A percentile compares a stretch with the other conserved stretches of the same genome.
Evolutionary conservation across 2,113 vertebrate species (phyloP).

Genomic region (Spea bombifrons): DNA sequence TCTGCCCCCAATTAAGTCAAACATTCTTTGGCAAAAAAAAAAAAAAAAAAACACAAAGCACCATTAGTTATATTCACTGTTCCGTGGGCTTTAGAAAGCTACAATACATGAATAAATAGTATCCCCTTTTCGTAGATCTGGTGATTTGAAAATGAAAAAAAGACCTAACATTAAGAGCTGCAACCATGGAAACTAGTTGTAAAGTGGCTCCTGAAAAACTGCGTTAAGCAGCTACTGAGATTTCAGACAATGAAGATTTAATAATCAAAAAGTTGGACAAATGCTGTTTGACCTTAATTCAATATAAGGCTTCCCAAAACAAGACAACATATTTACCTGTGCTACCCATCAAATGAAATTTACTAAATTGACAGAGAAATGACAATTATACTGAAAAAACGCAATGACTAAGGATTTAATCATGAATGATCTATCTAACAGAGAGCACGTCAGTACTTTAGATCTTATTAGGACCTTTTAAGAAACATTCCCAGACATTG

Average conservation of each 20-base stretch:
- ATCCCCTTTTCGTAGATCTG: neutral
- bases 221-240: slow-evolving; percentile 20
- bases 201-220: slow-evolving; percentile 32
- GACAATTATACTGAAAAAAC: neutral
- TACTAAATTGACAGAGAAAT: slow-evolving; percentile 3
- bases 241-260: slow-evolving; percentile 21
- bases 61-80: no score
- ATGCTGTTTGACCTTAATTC: slow-evolving; percentile 29
- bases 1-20: no score
- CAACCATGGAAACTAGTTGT: slow-evolving; percentile 34
- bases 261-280: slow-evolving; percentile 40
- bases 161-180: slow-evolving; percentile 20
- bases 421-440: no score
- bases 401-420: neutral
- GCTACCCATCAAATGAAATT: slow-evolving; percentile 8
- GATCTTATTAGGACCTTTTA: no score
- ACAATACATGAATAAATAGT: no score
- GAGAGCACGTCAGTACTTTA: no score
- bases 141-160: slow-evolving; percentile 13
- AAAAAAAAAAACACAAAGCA: no score
- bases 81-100: no score
- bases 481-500: no score
- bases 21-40: no score
- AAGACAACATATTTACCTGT: neutral
- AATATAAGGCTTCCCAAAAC: neutral